A percentile compares a stretch with the other conserved stretches of the same genome.
Evolutionary conservation across 2,113 vertebrate genomes (phyloP).

Genomic region (Eupsittula cactorum): DNA sequence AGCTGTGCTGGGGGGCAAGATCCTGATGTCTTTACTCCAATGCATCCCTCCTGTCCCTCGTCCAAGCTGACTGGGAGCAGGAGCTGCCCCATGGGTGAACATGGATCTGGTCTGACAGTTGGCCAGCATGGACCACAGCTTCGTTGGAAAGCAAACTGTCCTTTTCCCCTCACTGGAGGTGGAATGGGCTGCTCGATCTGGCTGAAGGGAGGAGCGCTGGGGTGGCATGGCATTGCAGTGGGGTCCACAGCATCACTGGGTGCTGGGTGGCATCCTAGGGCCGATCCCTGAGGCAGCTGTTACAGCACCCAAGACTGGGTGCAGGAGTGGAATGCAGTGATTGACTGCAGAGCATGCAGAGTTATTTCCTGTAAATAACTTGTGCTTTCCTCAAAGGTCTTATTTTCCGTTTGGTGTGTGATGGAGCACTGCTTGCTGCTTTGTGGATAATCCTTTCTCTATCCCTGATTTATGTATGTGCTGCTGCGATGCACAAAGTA

Average conservation of each 20-base stretch:
- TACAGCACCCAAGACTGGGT: not conserved
- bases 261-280: not conserved
- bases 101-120: accelerated
- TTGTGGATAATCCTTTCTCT: not conserved
- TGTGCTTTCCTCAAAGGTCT: not conserved
- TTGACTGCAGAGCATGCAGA: not conserved
- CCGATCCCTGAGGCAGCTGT: not conserved
- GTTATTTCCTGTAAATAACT: not conserved
- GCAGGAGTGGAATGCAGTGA: not conserved
- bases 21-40: not conserved
- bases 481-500: not conserved
- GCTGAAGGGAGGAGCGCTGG: not conserved
- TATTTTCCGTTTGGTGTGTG: not conserved
- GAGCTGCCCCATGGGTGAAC: accelerated
- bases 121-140: accelerated
- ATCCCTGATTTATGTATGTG: not conserved
- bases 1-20: not conserved
- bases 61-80: not conserved
- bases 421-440: conserved; percentile 54
- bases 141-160: not conserved
- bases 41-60: accelerated
- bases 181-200: not conserved
- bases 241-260: accelerated
- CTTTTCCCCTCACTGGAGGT: accelerated
- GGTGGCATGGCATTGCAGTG: accelerated